Base-by-base conservation (phyloP, 2,113 vertebrate species). In the Microcebus lehilahytsara region DNA sequence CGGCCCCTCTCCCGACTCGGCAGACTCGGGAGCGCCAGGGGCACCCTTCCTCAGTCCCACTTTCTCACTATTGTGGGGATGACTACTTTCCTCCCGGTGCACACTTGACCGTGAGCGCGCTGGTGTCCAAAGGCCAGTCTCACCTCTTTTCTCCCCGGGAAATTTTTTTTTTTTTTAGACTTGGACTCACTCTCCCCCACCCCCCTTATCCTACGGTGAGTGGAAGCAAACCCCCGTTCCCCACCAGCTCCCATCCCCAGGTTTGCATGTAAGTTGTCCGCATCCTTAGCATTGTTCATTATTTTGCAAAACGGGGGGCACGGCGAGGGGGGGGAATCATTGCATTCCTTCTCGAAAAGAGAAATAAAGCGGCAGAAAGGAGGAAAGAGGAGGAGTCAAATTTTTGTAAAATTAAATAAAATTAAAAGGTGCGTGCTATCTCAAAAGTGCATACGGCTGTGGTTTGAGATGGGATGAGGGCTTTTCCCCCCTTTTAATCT, bases 121-220 rank as follows among this genome's bases (percentile, higher is more conserved):
- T 1, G 37, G 13, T 97, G 98, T 98, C 98, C 99, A 97, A 96
- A 97, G 98, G 98, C 98, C 98, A 96, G 97, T 98, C 98, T 95
- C 93, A 93, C 96, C 96, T 97, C 92, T 93, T 98, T 96, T 98
- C 93, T 95, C 98, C 97, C 98, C 34, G 74, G 95, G 98, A 97
- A 98, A 37, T 37, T 37, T 98, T 98, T 74, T 97, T 95, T 96
- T 96, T 95, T 56, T 96, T 95, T 58, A 86, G 34, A 95, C 83
- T 89, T 85, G 34, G 66, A 93, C 94, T 97, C 96, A 90, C 32
- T 97, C 95, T 80, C 95, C 71, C 30, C 85, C 77, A 46, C 58
- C 5, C 96, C 97, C 75, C 94, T 89, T 97, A 94, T 97, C 75
- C 95, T 96, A 67, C 37, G 25, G 37, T 40, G 89, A 97, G 96